These are phyloP conservation scores for Peromyscus californicus DNA, from an alignment of 2,113 vertebrate genomes.

Conservation along the genomic window DNA sequence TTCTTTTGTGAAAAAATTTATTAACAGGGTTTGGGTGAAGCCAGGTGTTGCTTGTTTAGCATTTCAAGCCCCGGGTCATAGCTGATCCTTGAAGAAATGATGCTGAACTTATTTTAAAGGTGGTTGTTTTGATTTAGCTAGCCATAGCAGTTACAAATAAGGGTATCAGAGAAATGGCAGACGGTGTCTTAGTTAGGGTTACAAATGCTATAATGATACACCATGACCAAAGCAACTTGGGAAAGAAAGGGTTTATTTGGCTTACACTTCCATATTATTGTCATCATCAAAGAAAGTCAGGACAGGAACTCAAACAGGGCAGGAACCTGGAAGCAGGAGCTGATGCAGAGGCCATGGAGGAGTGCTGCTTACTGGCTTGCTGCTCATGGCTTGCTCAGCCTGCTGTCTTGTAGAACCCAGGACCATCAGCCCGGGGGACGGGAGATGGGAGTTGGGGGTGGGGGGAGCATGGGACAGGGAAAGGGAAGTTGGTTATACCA, in stretches of 20 bases:
- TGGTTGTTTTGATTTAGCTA: background rate
- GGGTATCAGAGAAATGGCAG: background rate
- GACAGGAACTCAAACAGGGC: background rate
- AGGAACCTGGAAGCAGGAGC: background rate
- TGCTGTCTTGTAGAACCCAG: background rate
- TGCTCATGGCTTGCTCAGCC: background rate
- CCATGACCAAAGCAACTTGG: background rate
- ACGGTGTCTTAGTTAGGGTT: background rate
- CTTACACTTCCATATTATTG: background rate
- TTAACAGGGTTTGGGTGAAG: background rate
- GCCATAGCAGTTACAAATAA: background rate
- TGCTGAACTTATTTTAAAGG: background rate
- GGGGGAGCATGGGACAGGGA: no score
- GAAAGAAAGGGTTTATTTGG: background rate
- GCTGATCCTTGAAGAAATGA: background rate
- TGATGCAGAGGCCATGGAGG: background rate
- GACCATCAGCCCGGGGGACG: background rate
- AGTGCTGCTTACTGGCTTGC: background rate
- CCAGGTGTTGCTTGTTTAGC: background rate
- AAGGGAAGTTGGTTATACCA: no score
- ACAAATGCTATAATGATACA: no score
- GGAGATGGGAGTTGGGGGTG: no score
- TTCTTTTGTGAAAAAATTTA: background rate
- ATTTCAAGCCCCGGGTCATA: background rate
- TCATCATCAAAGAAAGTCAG: background rate